Evolutionary conservation across 2,113 vertebrate species (phyloP).

Genomic region (Hydropotes inermis): DNA sequence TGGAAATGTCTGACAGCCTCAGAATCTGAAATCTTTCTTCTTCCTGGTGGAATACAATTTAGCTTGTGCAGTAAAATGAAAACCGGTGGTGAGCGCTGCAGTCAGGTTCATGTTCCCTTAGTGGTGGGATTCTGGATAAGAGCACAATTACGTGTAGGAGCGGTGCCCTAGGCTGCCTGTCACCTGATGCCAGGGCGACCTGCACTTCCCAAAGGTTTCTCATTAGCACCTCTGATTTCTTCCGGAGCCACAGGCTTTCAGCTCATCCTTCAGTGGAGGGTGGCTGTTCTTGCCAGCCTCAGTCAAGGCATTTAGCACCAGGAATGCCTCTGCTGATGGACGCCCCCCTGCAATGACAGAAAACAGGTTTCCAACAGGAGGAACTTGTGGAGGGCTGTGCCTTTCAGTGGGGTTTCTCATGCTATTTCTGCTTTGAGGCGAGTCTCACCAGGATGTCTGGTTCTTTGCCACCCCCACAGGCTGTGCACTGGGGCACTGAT

Average conservation of each 20-base stretch:
- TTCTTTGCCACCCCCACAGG: neutral
- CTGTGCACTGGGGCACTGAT: neutral
- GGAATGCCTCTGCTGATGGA: neutral
- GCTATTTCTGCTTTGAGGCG: neutral
- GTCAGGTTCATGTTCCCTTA: slow-evolving; percentile 7
- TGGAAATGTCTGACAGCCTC: slow-evolving; percentile 45
- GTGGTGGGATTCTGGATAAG: neutral
- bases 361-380: neutral
- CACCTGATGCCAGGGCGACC: neutral
- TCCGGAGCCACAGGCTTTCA: neutral
- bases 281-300: neutral
- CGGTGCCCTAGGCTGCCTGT: neutral
- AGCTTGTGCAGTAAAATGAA: slow-evolving; percentile 26
- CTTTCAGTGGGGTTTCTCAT: neutral
- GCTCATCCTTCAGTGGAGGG: neutral
- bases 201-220: neutral
- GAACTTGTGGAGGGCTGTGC: neutral
- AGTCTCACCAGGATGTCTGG: neutral
- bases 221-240: slow-evolving; percentile 17
- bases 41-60: slow-evolving; percentile 33
- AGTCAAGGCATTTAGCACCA: neutral
- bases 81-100: neutral
- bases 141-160: neutral
- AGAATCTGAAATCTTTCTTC: slow-evolving; percentile 33
- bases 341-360: neutral